Evolutionary conservation across 2,888 invertebrate genomes (phyloP).

Genomic region (Oegoconia quadripuncta): DNA sequence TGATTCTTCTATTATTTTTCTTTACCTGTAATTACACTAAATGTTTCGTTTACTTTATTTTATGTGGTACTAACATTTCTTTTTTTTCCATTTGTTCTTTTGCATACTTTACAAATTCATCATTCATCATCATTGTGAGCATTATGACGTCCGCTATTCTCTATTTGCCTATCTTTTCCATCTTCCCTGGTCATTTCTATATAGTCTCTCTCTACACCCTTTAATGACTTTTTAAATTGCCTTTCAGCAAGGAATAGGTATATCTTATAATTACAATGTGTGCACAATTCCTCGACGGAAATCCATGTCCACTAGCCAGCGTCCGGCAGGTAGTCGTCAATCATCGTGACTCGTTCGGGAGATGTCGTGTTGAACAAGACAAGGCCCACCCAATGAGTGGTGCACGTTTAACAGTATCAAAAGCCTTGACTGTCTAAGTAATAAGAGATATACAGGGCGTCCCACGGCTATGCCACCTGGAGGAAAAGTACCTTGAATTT

Average conservation of each 20-base stretch:
- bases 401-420: conserved; percentile 41
- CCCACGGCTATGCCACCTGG: too few species aligned
- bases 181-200: neutral
- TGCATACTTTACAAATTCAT: too few species aligned
- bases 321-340: conserved; percentile 51
- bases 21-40: too few species aligned
- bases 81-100: too few species aligned
- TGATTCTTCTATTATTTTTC: too few species aligned
- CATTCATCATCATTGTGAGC: too few species aligned
- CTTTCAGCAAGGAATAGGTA: neutral
- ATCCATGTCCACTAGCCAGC: conserved; percentile 24
- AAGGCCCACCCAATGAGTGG: conserved; percentile 49
- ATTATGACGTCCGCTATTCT: too few species aligned
- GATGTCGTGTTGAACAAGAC: conserved; percentile 40
- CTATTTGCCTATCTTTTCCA: too few species aligned
- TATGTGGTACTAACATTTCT: too few species aligned
- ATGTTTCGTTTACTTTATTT: too few species aligned
- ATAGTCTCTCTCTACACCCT: neutral
- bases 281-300: conserved; percentile 16
- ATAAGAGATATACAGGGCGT: neutral
- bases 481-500: too few species aligned
- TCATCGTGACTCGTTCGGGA: conserved; percentile 52
- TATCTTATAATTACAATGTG: conserved; percentile 2
- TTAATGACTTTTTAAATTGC: neutral
- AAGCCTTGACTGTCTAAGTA: conserved; percentile 11